Percentiles rank a stretch among this genome's conserved stretches.
These are phyloP conservation scores for Sphaerodactylus townsendi DNA, from an alignment of 2,113 vertebrate genomes.

Conservation along the genomic window DNA sequence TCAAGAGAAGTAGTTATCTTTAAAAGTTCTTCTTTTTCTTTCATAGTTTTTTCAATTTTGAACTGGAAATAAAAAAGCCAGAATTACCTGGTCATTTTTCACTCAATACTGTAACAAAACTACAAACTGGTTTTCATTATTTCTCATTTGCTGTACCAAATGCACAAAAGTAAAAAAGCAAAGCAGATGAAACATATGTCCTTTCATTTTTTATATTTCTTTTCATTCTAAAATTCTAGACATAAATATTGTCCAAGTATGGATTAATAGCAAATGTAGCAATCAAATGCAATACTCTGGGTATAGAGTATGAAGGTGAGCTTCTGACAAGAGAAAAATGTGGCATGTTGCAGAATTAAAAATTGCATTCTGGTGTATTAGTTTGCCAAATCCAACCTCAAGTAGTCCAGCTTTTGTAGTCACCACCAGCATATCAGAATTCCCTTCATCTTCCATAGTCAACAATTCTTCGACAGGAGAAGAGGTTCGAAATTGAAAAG, in stretches of 20 bases:
- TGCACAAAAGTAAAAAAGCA: not conserved
- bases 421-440: constrained; percentile 97
- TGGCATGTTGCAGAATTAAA: too few species aligned
- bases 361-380: not conserved
- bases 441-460: constrained; percentile 96
- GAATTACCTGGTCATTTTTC: not conserved
- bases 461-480: constrained; percentile 94
- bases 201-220: not conserved
- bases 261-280: not conserved
- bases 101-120: not conserved
- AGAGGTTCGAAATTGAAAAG: constrained; percentile 93
- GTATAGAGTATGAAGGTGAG: too few species aligned
- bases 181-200: fast-evolving
- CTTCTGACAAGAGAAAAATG: not conserved
- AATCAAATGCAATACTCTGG: not conserved
- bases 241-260: not conserved
- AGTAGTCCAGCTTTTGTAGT: constrained; percentile 95
- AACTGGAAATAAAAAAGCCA: constrained; percentile 75
- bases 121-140: not conserved
- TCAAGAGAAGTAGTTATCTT: constrained; percentile 83
- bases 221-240: not conserved
- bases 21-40: constrained; percentile 91
- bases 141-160: not conserved
- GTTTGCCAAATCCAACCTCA: constrained; percentile 81
- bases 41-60: constrained; percentile 92